phyloP scores from a whole-genome alignment of 2,113 vertebrate genomes.

The Taxidea taxus region DNA sequence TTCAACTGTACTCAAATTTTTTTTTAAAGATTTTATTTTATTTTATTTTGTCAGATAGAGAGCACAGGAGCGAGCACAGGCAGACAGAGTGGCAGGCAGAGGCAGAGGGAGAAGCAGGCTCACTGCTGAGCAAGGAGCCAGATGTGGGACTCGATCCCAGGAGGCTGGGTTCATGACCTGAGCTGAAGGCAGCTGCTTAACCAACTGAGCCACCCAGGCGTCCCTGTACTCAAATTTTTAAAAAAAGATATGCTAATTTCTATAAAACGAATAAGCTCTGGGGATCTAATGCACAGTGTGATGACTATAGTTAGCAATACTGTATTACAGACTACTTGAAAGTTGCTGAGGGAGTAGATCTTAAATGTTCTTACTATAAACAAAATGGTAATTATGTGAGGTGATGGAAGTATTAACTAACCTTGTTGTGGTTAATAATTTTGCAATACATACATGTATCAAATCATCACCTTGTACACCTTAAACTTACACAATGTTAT shows the following conservation, averaged over 20 bases:
- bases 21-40: too few species aligned
- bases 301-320: not conserved
- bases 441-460: not conserved
- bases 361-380: not conserved
- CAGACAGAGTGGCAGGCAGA: too few species aligned
- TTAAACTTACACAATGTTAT: not conserved
- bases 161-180: too few species aligned
- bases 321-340: not conserved
- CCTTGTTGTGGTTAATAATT: not conserved
- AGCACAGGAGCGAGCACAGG: too few species aligned
- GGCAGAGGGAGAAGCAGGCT: too few species aligned
- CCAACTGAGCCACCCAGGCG: too few species aligned
- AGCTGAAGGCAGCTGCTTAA: too few species aligned
- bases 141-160: too few species aligned
- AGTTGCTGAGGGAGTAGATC: not conserved
- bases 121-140: too few species aligned
- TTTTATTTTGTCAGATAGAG: too few species aligned
- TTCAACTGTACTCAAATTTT: not conserved
- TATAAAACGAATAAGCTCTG: not conserved
- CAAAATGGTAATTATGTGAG: not conserved
- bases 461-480: not conserved
- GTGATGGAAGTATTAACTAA: not conserved
- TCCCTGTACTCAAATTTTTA: not conserved
- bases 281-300: not conserved
- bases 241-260: not conserved